Percentiles rank a stretch among this genome's conserved stretches.
phyloP scores from a whole-genome alignment of 2,113 vertebrate species.

The Felis catus region DNA sequence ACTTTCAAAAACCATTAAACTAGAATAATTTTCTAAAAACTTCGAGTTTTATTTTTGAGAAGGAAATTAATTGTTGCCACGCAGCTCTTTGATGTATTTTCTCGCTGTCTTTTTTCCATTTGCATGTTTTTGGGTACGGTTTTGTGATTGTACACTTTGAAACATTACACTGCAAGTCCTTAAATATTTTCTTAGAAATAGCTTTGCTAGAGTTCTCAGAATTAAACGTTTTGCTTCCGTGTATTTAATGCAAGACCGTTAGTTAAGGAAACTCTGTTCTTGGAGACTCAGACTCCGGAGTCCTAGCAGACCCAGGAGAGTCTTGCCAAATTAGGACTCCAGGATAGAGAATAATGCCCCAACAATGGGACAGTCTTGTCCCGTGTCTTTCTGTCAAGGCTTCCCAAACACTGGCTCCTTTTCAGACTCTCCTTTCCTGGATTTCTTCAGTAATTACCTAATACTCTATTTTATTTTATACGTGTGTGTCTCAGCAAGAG shows the following conservation, averaged over 20 bases:
- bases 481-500: not conserved
- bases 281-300: not conserved
- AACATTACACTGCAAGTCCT: not conserved
- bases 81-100: not conserved
- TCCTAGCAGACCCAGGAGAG: not conserved
- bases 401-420: not conserved
- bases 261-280: not conserved
- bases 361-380: not conserved
- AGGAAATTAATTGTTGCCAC: not conserved
- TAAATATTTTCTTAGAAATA: constrained; percentile 36
- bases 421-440: not conserved
- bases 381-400: not conserved
- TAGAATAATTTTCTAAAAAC: not conserved
- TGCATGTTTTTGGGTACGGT: not conserved
- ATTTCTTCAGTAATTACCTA: not conserved
- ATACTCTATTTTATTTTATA: constrained; percentile 44
- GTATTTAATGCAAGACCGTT: not conserved
- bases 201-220: not conserved
- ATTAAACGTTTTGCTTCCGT: not conserved
- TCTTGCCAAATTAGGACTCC: not conserved
- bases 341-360: not conserved
- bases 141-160: not conserved
- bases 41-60: not conserved
- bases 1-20: not conserved
- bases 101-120: not conserved